Conservation (phyloP, 1,140 invertebrate genomes). For the Scaptomyza hsui region DNA sequence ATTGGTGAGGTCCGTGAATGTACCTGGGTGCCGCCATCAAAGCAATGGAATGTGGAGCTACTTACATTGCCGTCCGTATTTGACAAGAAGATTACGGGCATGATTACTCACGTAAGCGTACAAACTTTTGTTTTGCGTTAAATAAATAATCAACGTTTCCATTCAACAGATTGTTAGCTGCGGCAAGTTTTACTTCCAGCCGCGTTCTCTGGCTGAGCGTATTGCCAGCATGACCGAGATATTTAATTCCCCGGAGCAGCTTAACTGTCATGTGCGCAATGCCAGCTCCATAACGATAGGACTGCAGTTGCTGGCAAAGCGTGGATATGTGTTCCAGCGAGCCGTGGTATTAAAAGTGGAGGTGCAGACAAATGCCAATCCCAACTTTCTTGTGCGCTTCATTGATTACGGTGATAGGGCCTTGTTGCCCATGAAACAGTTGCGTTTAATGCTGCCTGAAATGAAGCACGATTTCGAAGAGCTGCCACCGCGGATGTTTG, state of each 20-base stretch:
- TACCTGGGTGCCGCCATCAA: constrained; percentile 58
- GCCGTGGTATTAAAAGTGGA: constrained; percentile 62
- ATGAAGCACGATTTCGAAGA: constrained; percentile 48
- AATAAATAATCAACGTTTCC: not conserved
- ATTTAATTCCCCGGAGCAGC: constrained; percentile 53
- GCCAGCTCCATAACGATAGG: constrained; percentile 59
- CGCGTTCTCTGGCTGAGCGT: constrained; percentile 34
- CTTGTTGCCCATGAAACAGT: constrained; percentile 58
- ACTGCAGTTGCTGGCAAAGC: constrained; percentile 82
- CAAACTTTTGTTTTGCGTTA: not conserved
- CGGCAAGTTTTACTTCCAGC: constrained; percentile 79
- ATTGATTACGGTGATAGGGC: constrained; percentile 91
- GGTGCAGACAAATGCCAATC: constrained; percentile 18
- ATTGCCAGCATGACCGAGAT: constrained; percentile 56
- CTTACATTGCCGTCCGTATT: constrained; percentile 71
- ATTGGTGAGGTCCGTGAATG: constrained; percentile 65
- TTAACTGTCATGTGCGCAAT: constrained; percentile 17
- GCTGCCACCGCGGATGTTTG: constrained; percentile 87
- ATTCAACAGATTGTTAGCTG: constrained; percentile 60
- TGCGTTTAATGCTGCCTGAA: constrained; percentile 54
- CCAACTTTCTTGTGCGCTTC: constrained; percentile 87
- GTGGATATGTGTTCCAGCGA: constrained; percentile 55
- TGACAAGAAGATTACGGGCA: constrained; percentile 53
- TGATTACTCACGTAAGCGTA: constrained; percentile 66
- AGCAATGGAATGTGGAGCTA: constrained; percentile 59